Base-by-base conservation (phyloP, 2,113 vertebrate genomes). In the Stigmatopora argus region DNA sequence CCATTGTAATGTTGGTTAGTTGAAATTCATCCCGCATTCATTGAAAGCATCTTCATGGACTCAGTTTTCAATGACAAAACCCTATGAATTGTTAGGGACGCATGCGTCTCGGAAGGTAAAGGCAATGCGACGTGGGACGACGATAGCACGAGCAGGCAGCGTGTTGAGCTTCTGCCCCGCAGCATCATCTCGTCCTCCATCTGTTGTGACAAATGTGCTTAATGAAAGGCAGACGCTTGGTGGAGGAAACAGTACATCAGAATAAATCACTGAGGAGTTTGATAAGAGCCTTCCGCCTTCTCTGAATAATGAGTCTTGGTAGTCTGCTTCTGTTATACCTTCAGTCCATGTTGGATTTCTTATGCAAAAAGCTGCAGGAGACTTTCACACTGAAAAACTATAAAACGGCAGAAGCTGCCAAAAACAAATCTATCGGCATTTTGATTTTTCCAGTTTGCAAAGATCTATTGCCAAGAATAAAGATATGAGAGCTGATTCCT, bases 181-280 rank as follows among this genome's bases (percentile, higher is more conserved):
- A 56, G 69, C 38, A 4, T 70, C 62, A 67, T 63, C 71, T 65
- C 55, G 69, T 65, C 64, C 62, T 83, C 74, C 78, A 75, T 87
- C 77, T 78, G 63, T 64, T 67, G 64, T 77, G 75, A 83, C 85
- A 85, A 86, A 85, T 70, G 76, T 72, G 86, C 80, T 70, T 80
- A 75, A 82, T 74, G 83, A 80, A 85, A 64, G 66, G 47, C 65
- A 83, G 73, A 75, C 68, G 44, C 67, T 73, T 7, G 80, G 78
- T 60, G 55, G 62, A 63, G 41, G 77, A 69, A 63, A 31, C 7
- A 67, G 75, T 79, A 80, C 87, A 84, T 89, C 84, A 85, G 84
- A 86, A 83, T 70, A 79, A 85, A 85, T 67, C 65, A 58, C 64
- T 44, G 35, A 66, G n/a, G 71, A 15, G 66, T 74, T 84, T 72